A percentile compares a stretch with the other conserved stretches of the same genome.
phyloP scores from a whole-genome alignment of 2,888 invertebrate species.

The Dryadula phaetusa region DNA sequence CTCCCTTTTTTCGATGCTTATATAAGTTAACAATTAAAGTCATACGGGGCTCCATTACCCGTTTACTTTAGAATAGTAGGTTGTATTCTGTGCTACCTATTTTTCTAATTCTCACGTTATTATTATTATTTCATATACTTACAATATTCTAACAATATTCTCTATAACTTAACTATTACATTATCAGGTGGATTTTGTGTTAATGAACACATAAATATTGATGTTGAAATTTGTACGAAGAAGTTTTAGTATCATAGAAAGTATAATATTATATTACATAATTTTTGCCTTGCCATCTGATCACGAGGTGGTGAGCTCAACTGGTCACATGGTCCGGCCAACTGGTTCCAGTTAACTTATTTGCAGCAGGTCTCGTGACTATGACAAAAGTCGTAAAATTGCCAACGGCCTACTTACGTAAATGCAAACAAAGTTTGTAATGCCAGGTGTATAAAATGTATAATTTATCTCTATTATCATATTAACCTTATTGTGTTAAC shows the following conservation, averaged over 20 bases:
- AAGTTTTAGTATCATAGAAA: neutral
- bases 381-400: slow-evolving; percentile 34
- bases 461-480: neutral
- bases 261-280: neutral
- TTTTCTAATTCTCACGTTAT: too few species aligned
- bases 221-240: too few species aligned
- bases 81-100: too few species aligned
- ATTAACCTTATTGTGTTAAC: slow-evolving; percentile 15
- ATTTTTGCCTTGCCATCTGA: slow-evolving; percentile 12
- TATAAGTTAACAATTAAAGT: too few species aligned
- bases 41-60: too few species aligned
- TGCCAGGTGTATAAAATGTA: neutral
- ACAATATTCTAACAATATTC: too few species aligned
- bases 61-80: too few species aligned
- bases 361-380: slow-evolving; percentile 28
- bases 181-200: too few species aligned
- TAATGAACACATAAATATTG: too few species aligned
- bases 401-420: slow-evolving; percentile 28
- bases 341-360: slow-evolving; percentile 37
- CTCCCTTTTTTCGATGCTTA: too few species aligned
- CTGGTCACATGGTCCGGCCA: slow-evolving; percentile 25
- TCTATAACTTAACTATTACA: too few species aligned
- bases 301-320: slow-evolving; percentile 19
- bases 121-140: too few species aligned
- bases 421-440: slow-evolving; percentile 11